Conservation (phyloP, 2,888 invertebrate genomes). For the Sepiola atlantica region DNA sequence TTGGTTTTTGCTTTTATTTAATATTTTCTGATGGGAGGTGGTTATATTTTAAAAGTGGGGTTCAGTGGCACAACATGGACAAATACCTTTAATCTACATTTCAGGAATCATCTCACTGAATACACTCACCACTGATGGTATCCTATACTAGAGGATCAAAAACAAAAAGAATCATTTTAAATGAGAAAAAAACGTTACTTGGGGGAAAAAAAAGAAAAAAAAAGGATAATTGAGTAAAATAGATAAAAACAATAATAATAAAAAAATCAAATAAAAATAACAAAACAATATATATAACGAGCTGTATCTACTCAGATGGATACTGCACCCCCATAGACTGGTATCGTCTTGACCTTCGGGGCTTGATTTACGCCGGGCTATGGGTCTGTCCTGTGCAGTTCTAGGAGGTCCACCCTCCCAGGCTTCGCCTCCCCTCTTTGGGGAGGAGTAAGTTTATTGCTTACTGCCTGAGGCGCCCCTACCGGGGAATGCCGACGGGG, state of each 20-base stretch:
- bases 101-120: not conserved
- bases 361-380: no score
- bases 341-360: no score
- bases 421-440: no score
- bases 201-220: not conserved
- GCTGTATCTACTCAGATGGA: no score
- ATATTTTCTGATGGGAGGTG: not conserved
- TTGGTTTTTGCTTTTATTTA: not conserved
- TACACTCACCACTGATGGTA: conserved; percentile 21
- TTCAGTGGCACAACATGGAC: not conserved
- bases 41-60: not conserved
- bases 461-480: no score
- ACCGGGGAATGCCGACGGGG: no score
- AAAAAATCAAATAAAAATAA: not conserved
- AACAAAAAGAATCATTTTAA: not conserved
- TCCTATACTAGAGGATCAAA: not conserved
- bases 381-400: no score
- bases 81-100: not conserved
- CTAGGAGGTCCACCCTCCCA: no score
- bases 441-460: no score
- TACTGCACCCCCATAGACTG: no score
- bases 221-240: not conserved
- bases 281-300: not conserved
- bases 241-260: not conserved
- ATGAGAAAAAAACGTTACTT: not conserved